These are phyloP conservation scores for Elachura formosa DNA, from an alignment of 2,113 vertebrate species.

Conservation along the genomic window DNA sequence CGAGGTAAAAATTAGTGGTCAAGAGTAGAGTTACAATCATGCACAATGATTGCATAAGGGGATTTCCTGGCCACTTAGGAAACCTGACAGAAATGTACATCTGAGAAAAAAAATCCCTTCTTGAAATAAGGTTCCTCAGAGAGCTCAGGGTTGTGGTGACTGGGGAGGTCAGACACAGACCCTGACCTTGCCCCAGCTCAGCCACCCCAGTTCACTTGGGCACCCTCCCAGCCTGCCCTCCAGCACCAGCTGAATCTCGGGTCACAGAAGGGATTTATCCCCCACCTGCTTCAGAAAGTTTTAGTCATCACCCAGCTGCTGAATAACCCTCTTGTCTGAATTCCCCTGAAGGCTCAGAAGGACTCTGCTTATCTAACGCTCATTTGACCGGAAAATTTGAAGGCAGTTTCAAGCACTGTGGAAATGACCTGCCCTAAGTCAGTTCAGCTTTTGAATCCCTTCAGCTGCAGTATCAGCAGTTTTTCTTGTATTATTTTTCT, in stretches of 20 bases:
- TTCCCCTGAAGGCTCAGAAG: background rate
- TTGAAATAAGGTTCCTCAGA: background rate
- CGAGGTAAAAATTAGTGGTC: background rate
- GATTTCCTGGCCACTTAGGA: background rate
- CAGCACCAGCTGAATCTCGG: background rate
- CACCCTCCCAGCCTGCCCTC: background rate
- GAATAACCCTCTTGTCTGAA: conserved; percentile 30
- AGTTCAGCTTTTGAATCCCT: conserved; percentile 12
- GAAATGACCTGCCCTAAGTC: background rate
- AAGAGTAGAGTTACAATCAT: background rate
- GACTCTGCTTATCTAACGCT: conserved; percentile 23
- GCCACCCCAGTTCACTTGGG: background rate
- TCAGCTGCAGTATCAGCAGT: background rate
- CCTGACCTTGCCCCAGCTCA: background rate
- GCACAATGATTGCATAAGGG: background rate
- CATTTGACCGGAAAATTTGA: conserved; percentile 23
- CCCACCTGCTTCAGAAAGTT: conserved; percentile 4
- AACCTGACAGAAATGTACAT: background rate
- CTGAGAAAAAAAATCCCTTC: background rate
- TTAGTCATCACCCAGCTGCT: conserved; percentile 36
- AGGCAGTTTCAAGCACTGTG: conserved; percentile 17
- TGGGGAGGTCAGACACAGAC: background rate
- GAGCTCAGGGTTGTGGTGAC: background rate
- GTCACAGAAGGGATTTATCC: background rate
- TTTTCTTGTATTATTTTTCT: background rate